These are phyloP conservation scores for Poecilia gillii DNA, from an alignment of 2,797 vertebrate species.

Conservation along the genomic window DNA sequence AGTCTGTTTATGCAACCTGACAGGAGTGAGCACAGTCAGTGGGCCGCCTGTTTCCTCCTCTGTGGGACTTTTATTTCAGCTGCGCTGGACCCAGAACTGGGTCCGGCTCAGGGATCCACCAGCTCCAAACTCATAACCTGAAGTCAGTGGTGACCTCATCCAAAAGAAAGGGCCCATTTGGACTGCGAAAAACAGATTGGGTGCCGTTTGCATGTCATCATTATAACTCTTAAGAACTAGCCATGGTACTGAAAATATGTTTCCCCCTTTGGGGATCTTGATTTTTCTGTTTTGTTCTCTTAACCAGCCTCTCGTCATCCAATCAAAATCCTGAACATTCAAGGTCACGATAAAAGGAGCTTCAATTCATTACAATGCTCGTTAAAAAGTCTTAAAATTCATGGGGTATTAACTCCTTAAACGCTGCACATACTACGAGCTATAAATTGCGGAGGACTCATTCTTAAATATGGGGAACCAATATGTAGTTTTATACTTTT, in stretches of 20 bases:
- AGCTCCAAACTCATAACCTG: constrained; percentile 28
- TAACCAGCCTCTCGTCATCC: neutral
- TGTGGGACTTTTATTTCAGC: constrained; percentile 69
- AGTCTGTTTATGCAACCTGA: constrained; percentile 74
- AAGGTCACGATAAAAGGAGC: neutral
- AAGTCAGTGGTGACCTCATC: constrained; percentile 30
- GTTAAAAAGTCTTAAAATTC: neutral
- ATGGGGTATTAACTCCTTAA: neutral
- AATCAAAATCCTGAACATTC: neutral
- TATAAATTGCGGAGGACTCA: too few relatives aligned
- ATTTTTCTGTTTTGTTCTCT: neutral
- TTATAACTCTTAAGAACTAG: constrained; percentile 28
- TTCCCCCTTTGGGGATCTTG: neutral
- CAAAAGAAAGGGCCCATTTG: constrained; percentile 11
- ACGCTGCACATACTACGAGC: too few relatives aligned
- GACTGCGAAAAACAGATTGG: constrained; percentile 15
- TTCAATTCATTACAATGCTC: neutral
- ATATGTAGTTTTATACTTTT: too few relatives aligned
- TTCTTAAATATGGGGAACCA: too few relatives aligned
- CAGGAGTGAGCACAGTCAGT: constrained; percentile 79
- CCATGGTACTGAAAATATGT: constrained; percentile 35
- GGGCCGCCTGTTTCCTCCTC: constrained; percentile 75
- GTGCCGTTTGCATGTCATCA: neutral
- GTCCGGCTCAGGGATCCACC: constrained; percentile 32
- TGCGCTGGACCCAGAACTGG: constrained; percentile 40